These are phyloP conservation scores for Parotia lawesii DNA, from an alignment of 2,113 vertebrate genomes.

Conservation along the genomic window DNA sequence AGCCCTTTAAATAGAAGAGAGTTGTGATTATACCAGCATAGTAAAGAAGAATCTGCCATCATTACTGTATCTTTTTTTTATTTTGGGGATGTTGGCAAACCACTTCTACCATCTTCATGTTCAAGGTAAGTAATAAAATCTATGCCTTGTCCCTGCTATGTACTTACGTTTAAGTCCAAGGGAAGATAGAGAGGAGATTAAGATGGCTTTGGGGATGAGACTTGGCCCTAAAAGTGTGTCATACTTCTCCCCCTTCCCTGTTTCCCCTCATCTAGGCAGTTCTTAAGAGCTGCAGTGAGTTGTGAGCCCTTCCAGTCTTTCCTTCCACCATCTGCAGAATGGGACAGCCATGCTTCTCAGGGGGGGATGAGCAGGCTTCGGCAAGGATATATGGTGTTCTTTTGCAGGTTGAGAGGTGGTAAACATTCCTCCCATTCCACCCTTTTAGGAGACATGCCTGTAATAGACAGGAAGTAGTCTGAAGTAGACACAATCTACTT, in stretches of 20 bases:
- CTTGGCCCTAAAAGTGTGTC: neutral
- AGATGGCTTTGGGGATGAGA: neutral
- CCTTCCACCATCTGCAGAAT: neutral
- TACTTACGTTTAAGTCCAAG: neutral
- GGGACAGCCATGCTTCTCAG: neutral
- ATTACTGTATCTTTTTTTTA: neutral
- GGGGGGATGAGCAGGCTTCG: neutral
- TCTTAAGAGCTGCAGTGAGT: neutral
- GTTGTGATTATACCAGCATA: neutral
- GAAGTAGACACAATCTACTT: neutral
- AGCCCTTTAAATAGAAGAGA: neutral
- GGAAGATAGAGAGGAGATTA: neutral
- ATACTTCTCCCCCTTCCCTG: neutral
- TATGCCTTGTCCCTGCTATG: neutral
- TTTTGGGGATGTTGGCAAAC: neutral
- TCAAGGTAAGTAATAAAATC: neutral
- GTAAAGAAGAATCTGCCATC: neutral
- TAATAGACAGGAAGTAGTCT: too few relatives aligned
- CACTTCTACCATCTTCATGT: neutral
- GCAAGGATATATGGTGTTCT: neutral
- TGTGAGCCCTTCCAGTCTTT: neutral
- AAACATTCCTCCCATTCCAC: neutral
- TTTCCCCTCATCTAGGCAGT: neutral
- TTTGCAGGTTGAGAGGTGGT: neutral
- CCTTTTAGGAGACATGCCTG: neutral